Percentiles rank a stretch among this genome's conserved stretches.
Conservation (phyloP, 2,797 vertebrate species). For the Eurystomus glaucurus region DNA sequence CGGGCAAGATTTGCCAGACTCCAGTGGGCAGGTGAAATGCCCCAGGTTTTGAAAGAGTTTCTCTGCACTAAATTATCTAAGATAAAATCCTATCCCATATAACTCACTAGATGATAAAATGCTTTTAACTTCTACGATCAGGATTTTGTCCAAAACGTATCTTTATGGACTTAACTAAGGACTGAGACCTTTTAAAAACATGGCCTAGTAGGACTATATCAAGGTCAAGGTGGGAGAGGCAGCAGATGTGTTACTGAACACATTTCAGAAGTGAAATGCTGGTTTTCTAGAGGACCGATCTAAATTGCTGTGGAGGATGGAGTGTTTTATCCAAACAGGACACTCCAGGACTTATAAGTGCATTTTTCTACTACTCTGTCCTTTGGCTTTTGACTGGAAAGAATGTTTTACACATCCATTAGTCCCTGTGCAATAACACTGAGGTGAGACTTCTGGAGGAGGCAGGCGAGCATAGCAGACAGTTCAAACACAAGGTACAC, state of each 20-base stretch:
- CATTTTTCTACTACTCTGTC: neutral
- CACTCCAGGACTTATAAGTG: neutral
- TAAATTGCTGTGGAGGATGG: neutral
- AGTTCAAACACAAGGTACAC: neutral
- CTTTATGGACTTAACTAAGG: neutral
- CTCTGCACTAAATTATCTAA: neutral
- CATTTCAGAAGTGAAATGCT: neutral
- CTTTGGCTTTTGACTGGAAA: neutral
- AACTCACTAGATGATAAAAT: neutral
- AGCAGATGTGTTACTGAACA: neutral
- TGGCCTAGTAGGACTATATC: neutral
- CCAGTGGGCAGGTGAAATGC: neutral
- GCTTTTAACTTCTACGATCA: neutral
- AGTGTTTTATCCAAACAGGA: neutral
- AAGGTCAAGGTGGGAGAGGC: neutral
- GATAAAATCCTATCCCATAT: neutral
- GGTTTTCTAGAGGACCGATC: neutral
- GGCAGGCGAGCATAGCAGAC: neutral
- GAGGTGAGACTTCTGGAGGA: neutral
- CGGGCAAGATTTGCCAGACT: neutral
- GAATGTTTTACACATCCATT: rapidly evolving
- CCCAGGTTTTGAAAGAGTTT: neutral
- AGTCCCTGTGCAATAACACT: neutral
- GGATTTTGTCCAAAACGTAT: neutral
- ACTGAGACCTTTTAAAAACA: neutral